Conservation (phyloP, 2,888 invertebrate species). For the Eurytoma adleriae region DNA sequence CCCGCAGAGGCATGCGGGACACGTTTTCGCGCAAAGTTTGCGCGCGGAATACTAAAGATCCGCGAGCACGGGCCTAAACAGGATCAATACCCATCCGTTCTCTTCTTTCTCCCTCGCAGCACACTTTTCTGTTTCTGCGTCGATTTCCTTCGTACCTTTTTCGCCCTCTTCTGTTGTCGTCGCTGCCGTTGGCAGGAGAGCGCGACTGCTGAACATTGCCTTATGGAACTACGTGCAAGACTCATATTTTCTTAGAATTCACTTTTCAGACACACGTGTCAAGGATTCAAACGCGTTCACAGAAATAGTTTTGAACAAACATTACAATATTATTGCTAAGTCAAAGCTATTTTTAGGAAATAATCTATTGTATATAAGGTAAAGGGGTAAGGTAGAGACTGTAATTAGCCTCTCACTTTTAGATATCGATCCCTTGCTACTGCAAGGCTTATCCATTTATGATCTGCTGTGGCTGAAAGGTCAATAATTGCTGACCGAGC, state of each 20-base stretch:
- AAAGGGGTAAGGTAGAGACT: constrained; percentile 13
- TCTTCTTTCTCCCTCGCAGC: constrained; percentile 17
- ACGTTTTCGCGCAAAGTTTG: constrained; percentile 73
- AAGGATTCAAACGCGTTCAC: background rate
- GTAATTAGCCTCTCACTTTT: constrained; percentile 47
- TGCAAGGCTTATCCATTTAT: constrained; percentile 52
- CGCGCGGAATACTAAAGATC: constrained; percentile 73
- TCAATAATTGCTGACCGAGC: constrained; percentile 53
- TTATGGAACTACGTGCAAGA: background rate
- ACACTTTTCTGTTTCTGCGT: background rate
- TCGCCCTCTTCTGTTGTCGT: background rate
- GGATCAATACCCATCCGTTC: constrained; percentile 71
- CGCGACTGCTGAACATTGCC: background rate
- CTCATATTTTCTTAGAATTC: background rate
- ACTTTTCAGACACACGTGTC: background rate
- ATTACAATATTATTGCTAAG: too few species aligned
- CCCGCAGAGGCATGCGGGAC: constrained; percentile 69
- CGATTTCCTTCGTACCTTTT: background rate
- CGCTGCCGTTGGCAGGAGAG: too few species aligned
- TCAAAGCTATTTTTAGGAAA: background rate
- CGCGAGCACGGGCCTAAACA: constrained; percentile 63
- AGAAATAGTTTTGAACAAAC: background rate
- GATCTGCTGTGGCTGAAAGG: constrained; percentile 51
- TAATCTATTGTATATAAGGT: background rate
- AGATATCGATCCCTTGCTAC: constrained; percentile 22